Conservation (phyloP, 2,113 vertebrate species). For the Baryphthengus martii region DNA sequence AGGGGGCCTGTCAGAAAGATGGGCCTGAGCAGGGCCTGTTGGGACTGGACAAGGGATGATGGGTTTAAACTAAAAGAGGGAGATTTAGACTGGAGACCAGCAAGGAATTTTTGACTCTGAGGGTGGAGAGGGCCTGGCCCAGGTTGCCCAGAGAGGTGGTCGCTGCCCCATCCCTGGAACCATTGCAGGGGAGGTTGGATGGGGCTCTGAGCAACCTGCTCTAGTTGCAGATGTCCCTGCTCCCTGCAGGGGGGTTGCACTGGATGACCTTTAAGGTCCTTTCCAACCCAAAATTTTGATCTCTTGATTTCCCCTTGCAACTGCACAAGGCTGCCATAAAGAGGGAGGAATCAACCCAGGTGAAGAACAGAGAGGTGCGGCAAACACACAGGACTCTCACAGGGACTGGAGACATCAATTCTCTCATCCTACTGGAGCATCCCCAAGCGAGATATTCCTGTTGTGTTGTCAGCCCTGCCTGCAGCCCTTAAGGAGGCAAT, state of each 20-base stretch:
- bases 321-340: background rate
- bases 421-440: background rate
- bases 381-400: background rate
- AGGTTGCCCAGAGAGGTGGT: background rate
- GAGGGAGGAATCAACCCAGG: background rate
- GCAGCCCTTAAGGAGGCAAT: slow-evolving; percentile 14
- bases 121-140: background rate
- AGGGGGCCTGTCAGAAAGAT: background rate
- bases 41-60: accelerated
- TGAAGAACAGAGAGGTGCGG: background rate
- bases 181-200: background rate
- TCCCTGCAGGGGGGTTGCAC: background rate
- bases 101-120: background rate
- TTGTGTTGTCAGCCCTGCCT: background rate
- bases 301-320: background rate
- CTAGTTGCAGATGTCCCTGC: background rate
- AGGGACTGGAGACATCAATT: background rate
- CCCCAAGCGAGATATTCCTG: slow-evolving; percentile 46
- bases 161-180: background rate
- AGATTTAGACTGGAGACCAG: background rate
- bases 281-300: background rate
- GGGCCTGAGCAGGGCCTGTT: background rate
- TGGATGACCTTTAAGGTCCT: background rate
- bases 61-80: background rate
- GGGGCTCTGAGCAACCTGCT: background rate